Evolutionary conservation across 1,140 invertebrate genomes (phyloP).

Genomic region (Leucophenga varia): DNA sequence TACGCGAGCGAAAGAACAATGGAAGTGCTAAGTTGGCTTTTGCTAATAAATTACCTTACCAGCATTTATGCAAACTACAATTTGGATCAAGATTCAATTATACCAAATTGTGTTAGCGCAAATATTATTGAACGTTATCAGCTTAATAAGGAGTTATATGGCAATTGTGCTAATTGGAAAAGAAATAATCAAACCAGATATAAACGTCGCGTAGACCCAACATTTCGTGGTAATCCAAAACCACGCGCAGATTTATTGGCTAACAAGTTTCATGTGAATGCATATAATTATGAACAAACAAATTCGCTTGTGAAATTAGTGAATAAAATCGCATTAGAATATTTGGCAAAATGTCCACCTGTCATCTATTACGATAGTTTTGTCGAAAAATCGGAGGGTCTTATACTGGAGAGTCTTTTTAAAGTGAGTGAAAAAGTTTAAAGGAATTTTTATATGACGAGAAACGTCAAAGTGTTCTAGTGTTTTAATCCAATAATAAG

Average conservation of each 20-base stretch:
- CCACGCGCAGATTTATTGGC: conserved; percentile 60
- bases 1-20: conserved; percentile 2
- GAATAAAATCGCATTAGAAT: conserved; percentile 60
- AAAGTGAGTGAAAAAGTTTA: conserved; percentile 38
- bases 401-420: conserved; percentile 62
- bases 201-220: conserved; percentile 42
- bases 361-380: conserved; percentile 65
- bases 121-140: conserved; percentile 31
- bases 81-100: not conserved
- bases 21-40: not conserved
- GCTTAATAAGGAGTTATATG: conserved; percentile 31
- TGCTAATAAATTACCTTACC: not conserved
- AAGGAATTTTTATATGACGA: not conserved
- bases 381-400: conserved; percentile 59
- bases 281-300: conserved; percentile 53
- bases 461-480: not conserved
- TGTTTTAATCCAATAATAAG: conserved; percentile 31
- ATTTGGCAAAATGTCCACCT: conserved; percentile 63
- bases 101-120: conserved; percentile 25
- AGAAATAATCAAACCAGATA: conserved; percentile 5
- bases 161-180: conserved; percentile 1
- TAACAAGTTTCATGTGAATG: conserved; percentile 56
- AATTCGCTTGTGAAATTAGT: conserved; percentile 61
- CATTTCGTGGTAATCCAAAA: conserved; percentile 61
- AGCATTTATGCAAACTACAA: conserved; percentile 3